Percentiles rank a stretch among this genome's conserved stretches.
These are phyloP conservation scores for Drosophila athabasca DNA, from an alignment of 1,140 invertebrate species.

Conservation along the genomic window DNA sequence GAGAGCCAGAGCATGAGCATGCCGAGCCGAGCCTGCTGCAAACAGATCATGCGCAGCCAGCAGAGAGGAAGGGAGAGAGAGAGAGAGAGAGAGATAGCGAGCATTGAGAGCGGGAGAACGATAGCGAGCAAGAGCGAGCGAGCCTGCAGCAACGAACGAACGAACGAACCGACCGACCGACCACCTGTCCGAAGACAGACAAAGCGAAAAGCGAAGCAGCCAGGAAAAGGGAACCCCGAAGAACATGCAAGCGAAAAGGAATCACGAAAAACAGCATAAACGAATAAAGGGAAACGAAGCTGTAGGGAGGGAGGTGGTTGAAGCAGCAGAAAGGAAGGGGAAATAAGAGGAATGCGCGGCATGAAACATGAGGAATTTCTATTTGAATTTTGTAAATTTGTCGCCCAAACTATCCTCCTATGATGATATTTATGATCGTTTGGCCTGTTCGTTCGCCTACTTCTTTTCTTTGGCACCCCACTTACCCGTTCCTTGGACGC, in stretches of 20 bases:
- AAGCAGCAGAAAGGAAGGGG: slow-evolving; percentile 1
- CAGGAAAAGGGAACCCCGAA: slow-evolving; percentile 31
- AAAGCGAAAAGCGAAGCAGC: slow-evolving; percentile 41
- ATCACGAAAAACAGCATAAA: slow-evolving; percentile 20
- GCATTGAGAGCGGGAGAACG: slow-evolving; percentile 1
- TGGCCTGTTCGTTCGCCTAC: not conserved
- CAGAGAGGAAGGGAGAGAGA: not conserved
- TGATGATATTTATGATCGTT: not conserved
- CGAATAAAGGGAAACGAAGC: slow-evolving; percentile 6
- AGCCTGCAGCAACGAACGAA: slow-evolving; percentile 3
- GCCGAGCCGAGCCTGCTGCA: no score
- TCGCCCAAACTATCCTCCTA: no score
- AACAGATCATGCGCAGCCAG: slow-evolving; percentile 40
- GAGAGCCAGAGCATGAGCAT: no score
- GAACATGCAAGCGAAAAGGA: slow-evolving; percentile 22
- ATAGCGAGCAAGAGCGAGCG: not conserved
- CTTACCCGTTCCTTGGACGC: slow-evolving; percentile 70
- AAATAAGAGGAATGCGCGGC: not conserved
- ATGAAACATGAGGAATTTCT: no score
- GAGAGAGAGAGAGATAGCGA: not conserved
- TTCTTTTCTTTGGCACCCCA: slow-evolving; percentile 22
- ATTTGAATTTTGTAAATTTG: not conserved
- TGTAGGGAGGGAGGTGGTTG: not conserved
- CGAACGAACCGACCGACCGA: slow-evolving; percentile 18
- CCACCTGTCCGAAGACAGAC: slow-evolving; percentile 63